A percentile compares a stretch with the other conserved stretches of the same genome.
Conservation (phyloP, 2,113 vertebrate species). For the Trinectes maculatus region DNA sequence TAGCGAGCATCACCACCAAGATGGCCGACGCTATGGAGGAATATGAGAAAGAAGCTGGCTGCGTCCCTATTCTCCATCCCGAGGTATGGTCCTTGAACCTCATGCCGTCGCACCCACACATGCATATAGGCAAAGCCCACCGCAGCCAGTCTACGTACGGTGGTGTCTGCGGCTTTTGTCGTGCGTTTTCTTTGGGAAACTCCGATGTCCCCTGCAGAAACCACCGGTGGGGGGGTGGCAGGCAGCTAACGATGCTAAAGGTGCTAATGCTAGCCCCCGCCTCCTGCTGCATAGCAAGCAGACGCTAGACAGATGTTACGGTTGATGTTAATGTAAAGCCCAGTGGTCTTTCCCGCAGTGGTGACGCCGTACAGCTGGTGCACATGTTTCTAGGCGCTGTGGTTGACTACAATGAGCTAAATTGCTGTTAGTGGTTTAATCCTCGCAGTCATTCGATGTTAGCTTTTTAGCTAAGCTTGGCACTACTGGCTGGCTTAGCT, state of each 20-base stretch:
- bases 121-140: background rate
- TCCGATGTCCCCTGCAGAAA: slow-evolving; percentile 60
- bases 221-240: slow-evolving; percentile 53
- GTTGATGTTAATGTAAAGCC: background rate
- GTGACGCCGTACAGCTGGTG: background rate
- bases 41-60: slow-evolving; percentile 93
- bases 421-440: slow-evolving; percentile 26
- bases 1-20: slow-evolving; percentile 88
- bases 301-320: slow-evolving; percentile 39
- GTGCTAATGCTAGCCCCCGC: slow-evolving; percentile 57
- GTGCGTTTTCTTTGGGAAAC: slow-evolving; percentile 16
- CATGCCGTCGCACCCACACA: background rate
- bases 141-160: background rate
- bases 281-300: slow-evolving; percentile 44
- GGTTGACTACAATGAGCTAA: background rate
- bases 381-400: background rate
- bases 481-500: slow-evolving; percentile 20
- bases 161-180: background rate
- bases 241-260: slow-evolving; percentile 71
- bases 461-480: slow-evolving; percentile 51
- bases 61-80: slow-evolving; percentile 93
- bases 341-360: background rate
- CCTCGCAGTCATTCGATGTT: slow-evolving; percentile 35
- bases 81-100: slow-evolving; percentile 82
- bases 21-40: slow-evolving; percentile 96